phyloP scores from a whole-genome alignment of 1,140 invertebrate species.

The Pantala flavescens region DNA sequence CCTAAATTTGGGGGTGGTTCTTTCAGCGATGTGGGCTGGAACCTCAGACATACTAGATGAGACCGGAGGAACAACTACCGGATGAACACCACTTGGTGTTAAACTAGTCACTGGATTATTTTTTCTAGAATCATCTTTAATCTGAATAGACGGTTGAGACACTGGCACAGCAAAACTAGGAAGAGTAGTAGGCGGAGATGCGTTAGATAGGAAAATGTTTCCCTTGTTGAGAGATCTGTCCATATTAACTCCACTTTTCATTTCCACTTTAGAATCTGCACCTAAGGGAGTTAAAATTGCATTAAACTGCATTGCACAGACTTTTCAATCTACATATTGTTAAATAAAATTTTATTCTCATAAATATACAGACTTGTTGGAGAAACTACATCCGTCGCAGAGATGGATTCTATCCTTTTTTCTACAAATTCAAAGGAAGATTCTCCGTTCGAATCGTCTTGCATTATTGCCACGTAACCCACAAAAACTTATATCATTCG shows the following conservation, averaged over 20 bases:
- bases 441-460: constrained; percentile 42
- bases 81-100: background rate
- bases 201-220: constrained; percentile 41
- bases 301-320: too few species aligned
- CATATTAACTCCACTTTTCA: background rate
- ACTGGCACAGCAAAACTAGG: constrained; percentile 39
- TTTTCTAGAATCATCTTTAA: constrained; percentile 16
- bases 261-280: background rate
- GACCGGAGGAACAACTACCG: constrained; percentile 6
- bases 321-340: too few species aligned
- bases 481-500: background rate
- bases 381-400: constrained; percentile 21
- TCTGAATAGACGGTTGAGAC: background rate
- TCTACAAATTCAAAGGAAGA: constrained; percentile 44
- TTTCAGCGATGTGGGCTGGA: constrained; percentile 10
- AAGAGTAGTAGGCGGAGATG: constrained; percentile 44
- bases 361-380: constrained; percentile 16
- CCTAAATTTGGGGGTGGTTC: constrained; percentile 18
- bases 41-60: constrained; percentile 1
- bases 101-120: constrained; percentile 7
- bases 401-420: constrained; percentile 31
- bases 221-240: constrained; percentile 29
- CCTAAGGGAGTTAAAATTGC: background rate
- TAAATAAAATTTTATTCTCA: background rate
- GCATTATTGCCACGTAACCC: constrained; percentile 19